A percentile compares a stretch with the other conserved stretches of the same genome.
phyloP scores from a whole-genome alignment of 2,113 vertebrate species.

The Cyprinodon variegatus region DNA sequence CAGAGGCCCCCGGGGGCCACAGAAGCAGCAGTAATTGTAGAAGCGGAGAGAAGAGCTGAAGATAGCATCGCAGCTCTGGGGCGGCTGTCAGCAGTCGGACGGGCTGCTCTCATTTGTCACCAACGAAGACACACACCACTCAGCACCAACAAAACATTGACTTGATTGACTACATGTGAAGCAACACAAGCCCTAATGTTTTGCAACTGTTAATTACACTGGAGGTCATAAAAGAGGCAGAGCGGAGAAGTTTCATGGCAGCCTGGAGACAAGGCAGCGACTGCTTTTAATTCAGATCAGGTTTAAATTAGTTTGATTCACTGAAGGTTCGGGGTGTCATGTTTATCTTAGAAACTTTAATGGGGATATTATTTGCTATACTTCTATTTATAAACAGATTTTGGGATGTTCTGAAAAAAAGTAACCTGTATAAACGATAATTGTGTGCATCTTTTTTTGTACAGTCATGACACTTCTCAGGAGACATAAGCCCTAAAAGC shows the following conservation, averaged over 20 bases:
- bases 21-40: slow-evolving; percentile 73
- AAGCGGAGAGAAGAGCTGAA: slow-evolving; percentile 68
- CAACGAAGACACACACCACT: slow-evolving; percentile 67
- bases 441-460: too few relatives aligned
- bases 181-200: slow-evolving; percentile 66
- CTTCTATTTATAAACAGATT: neutral
- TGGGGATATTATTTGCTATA: neutral
- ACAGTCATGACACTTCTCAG: neutral
- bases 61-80: slow-evolving; percentile 74
- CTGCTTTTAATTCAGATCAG: slow-evolving; percentile 21
- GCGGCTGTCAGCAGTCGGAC: slow-evolving; percentile 76
- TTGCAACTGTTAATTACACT: slow-evolving; percentile 70
- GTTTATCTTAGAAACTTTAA: neutral
- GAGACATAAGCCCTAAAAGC: neutral
- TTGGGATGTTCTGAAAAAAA: too few relatives aligned
- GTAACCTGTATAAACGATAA: neutral
- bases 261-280: slow-evolving; percentile 26
- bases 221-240: slow-evolving; percentile 66
- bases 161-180: slow-evolving; percentile 73
- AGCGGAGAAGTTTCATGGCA: slow-evolving; percentile 34
- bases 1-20: slow-evolving; percentile 55
- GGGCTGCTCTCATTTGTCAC: slow-evolving; percentile 69
- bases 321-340: neutral
- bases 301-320: neutral
- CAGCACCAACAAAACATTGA: slow-evolving; percentile 59